phyloP scores from a whole-genome alignment of 2,797 vertebrate species.

The Sciurus vulgaris region DNA sequence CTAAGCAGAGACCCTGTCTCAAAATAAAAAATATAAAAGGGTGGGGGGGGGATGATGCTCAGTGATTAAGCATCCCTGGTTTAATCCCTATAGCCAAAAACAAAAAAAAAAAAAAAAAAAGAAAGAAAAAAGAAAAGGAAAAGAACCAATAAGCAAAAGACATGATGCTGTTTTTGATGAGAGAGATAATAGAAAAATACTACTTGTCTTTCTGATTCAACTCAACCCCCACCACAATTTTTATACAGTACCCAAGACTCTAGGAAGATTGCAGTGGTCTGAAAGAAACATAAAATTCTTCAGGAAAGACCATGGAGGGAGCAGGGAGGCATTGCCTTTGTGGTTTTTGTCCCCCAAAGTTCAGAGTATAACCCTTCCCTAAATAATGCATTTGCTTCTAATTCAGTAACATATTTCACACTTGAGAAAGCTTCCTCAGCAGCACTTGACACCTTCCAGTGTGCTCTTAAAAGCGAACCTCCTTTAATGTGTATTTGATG shows the following conservation, averaged over 20 bases:
- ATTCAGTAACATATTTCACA: slow-evolving; percentile 73
- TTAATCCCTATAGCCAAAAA: no score
- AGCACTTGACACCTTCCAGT: slow-evolving; percentile 38
- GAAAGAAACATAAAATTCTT: slow-evolving; percentile 45
- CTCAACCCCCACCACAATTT: background rate
- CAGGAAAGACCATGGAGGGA: background rate
- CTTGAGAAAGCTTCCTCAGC: slow-evolving; percentile 70
- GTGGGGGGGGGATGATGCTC: no score
- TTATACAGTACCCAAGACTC: background rate
- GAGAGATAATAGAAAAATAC: background rate
- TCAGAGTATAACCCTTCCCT: slow-evolving; percentile 38
- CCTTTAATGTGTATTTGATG: slow-evolving; percentile 84
- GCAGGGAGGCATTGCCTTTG: background rate
- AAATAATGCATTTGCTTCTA: slow-evolving; percentile 68
- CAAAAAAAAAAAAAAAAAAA: background rate
- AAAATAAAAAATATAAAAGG: no score
- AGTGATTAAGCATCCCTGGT: no score
- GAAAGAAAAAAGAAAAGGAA: background rate
- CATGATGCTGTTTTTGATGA: background rate
- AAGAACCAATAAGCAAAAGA: background rate
- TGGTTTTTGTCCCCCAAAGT: fast-evolving
- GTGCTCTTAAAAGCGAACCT: slow-evolving; percentile 55
- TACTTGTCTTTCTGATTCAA: background rate
- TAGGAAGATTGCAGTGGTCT: background rate
- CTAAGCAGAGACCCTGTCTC: no score